These are phyloP conservation scores for Lanistes nyassanus DNA, from an alignment of 1,140 invertebrate genomes.

Conservation along the genomic window DNA sequence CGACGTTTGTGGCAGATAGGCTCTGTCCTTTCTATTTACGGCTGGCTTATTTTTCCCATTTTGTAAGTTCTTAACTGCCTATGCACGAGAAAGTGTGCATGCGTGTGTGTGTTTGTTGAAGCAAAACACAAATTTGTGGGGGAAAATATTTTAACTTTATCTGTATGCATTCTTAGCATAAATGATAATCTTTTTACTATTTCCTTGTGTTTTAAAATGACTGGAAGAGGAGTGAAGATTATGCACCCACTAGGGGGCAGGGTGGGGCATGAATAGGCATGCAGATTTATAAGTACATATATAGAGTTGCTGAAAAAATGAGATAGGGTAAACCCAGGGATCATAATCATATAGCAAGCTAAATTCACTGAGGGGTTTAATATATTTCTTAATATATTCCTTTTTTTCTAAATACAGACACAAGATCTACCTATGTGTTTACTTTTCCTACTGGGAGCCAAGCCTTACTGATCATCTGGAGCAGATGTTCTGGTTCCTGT, in stretches of 20 bases:
- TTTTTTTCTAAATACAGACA: too few relatives aligned
- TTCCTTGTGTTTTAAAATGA: too few relatives aligned
- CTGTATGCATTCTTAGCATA: not conserved
- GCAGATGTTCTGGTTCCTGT: slow-evolving; percentile 62
- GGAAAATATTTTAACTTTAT: not conserved
- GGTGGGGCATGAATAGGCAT: too few relatives aligned
- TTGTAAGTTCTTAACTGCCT: slow-evolving; percentile 12
- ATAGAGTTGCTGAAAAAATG: too few relatives aligned
- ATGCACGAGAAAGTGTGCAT: not conserved
- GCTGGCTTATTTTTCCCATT: slow-evolving; percentile 61
- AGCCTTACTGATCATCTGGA: slow-evolving; percentile 54
- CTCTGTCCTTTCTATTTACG: slow-evolving; percentile 57
- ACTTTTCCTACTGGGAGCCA: slow-evolving; percentile 39
- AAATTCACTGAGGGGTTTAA: too few relatives aligned
- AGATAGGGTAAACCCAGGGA: too few relatives aligned
- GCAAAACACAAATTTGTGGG: not conserved
- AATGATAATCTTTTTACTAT: too few relatives aligned
- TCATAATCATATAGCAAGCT: too few relatives aligned
- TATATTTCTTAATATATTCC: too few relatives aligned
- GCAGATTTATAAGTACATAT: too few relatives aligned
- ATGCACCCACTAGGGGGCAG: too few relatives aligned
- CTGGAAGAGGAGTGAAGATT: too few relatives aligned
- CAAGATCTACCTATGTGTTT: slow-evolving; percentile 13
- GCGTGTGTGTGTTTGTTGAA: not conserved
- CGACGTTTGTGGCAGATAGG: slow-evolving; percentile 62